phyloP scores from a whole-genome alignment of 2,797 vertebrate genomes.

The Phylloscopus collybita region DNA sequence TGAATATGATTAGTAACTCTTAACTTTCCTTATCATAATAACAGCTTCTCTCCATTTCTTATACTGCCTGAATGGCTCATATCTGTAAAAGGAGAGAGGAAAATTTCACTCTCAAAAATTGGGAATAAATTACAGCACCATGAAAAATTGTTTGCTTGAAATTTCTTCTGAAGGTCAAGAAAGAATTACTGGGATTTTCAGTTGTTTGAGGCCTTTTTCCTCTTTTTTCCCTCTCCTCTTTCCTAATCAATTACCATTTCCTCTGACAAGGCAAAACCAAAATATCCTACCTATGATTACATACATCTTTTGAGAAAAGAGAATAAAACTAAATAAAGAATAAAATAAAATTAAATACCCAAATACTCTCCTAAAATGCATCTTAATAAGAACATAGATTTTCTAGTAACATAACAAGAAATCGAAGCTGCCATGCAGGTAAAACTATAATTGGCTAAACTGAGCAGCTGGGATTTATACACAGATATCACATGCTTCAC shows the following conservation, averaged over 20 bases:
- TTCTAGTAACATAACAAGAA: background rate
- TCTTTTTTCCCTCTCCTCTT: background rate
- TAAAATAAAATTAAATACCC: background rate
- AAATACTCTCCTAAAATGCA: background rate
- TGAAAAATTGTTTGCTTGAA: background rate
- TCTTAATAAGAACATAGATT: background rate
- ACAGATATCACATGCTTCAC: background rate
- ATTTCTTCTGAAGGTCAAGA: background rate
- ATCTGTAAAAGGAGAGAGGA: background rate
- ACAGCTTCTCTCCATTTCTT: background rate
- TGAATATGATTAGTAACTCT: background rate
- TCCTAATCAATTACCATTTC: background rate
- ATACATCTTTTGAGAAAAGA: background rate
- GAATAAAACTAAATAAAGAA: background rate
- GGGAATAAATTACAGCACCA: background rate
- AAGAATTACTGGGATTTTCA: background rate
- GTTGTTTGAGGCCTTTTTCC: background rate
- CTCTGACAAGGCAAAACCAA: background rate
- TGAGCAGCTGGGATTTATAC: background rate
- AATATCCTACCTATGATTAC: background rate
- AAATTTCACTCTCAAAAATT: background rate
- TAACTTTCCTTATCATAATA: background rate
- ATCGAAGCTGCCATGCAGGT: background rate
- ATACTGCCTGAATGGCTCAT: background rate
- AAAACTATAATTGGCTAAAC: background rate